Percentiles rank a stretch among this genome's conserved stretches.
Conservation (phyloP, 2,797 vertebrate genomes). For the Danio kyathit region DNA sequence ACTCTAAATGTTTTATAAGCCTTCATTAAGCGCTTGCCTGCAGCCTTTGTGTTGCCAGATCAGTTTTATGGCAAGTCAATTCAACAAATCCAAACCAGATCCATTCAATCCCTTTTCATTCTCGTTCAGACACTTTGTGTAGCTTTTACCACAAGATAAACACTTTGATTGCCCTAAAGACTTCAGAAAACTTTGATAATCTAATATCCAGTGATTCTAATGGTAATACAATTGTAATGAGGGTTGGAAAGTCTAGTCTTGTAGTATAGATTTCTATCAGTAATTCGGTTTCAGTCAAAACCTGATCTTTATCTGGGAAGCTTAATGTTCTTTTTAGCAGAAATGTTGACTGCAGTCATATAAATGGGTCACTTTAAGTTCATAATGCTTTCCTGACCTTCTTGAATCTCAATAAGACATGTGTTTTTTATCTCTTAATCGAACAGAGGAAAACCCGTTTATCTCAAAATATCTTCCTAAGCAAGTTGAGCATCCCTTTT, state of each 20-base stretch:
- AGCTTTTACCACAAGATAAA: not conserved
- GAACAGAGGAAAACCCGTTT: not conserved
- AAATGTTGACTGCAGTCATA: not conserved
- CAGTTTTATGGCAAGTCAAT: slow-evolving; percentile 14
- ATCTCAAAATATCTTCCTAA: slow-evolving; percentile 10
- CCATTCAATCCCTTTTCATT: slow-evolving; percentile 1
- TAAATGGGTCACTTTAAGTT: slow-evolving; percentile 13
- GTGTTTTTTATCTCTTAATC: not conserved
- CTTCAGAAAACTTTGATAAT: slow-evolving; percentile 17
- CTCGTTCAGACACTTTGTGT: not conserved
- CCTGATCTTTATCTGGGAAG: slow-evolving; percentile 13
- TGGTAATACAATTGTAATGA: not conserved
- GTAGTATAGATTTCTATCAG: slow-evolving; percentile 1
- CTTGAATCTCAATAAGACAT: slow-evolving; percentile 1
- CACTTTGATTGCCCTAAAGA: not conserved
- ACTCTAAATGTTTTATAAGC: slow-evolving; percentile 21
- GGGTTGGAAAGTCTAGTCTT: not conserved
- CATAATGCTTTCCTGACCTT: not conserved
- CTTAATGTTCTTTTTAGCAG: slow-evolving; percentile 14
- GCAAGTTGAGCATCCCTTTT: not conserved
- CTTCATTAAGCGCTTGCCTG: not conserved
- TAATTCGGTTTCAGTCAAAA: not conserved
- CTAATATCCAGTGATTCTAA: slow-evolving; percentile 11
- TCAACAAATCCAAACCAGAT: slow-evolving; percentile 18
- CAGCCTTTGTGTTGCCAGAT: slow-evolving; percentile 3